Base-by-base conservation (phyloP, 2,888 invertebrate genomes). In the Podotricha telesiphe region DNA sequence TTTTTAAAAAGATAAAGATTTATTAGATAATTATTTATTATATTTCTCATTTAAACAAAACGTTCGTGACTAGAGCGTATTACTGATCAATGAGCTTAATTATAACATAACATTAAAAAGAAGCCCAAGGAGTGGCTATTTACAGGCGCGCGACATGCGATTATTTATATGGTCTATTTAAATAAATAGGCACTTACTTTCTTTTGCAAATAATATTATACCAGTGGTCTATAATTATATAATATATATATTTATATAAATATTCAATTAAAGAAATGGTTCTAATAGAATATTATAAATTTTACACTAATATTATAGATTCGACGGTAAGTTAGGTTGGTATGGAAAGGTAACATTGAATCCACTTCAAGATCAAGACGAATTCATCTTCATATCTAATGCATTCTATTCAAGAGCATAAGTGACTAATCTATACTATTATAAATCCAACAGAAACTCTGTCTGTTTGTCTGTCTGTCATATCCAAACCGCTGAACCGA, bases 71-170 rank as follows among this genome's bases (percentile, higher is more conserved):
- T n/a, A n/a, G 45, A 28, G 11, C 59, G 42, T 28, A 45, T 59
- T 59, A 59, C 59, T 22, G 45, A 59, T 59, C 59, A 59, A 59
- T 59, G 59, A 45, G 59, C 45, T 59, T 59, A 59, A 62, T 62
- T 62, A 50, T 62, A 37, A 62, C 20, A 62, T 50, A 20, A 62
- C 19, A 19, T 62, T 47, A 62, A 62, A 37, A 47, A 62, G 47
- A 62, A 62, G 48, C 62, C 28, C 34, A 34, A 62, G 62, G 62
- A 62, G 62, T 48, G 62, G 48, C 48, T 48, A 47, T 34, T 47
- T 47, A 62, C 48, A 48, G 62, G 34, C 62, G 19, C 48, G 48
- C 37, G 34, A 17, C 48, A 62, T 62, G 62, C 47, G 62, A 48
- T 34, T 11, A 19, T 34, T 48, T 47, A 48, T 47, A 45, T 28